Percentiles rank a stretch among this genome's conserved stretches.
Evolutionary conservation across 2,888 invertebrate genomes (phyloP).

Genomic region (Melinaea menophilus): DNA sequence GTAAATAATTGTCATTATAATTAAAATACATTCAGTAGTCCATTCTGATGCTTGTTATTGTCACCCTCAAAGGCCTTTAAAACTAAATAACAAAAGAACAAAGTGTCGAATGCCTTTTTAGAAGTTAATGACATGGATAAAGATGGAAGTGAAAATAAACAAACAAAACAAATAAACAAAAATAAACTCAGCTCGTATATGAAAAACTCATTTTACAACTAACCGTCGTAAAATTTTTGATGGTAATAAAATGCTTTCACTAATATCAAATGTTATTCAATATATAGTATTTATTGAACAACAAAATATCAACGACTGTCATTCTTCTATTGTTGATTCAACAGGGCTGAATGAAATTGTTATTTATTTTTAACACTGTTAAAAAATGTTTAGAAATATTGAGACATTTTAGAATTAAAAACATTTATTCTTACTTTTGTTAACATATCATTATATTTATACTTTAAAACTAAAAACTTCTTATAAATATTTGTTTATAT

Average conservation of each 20-base stretch:
- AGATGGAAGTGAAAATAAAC: slow-evolving; percentile 37
- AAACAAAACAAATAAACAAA: too few species aligned
- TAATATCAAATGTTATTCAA: not conserved
- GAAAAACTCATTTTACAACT: slow-evolving; percentile 19
- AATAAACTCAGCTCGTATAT: slow-evolving; percentile 32
- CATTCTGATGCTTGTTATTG: not conserved
- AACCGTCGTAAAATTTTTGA: slow-evolving; percentile 34
- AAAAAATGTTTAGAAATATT: too few species aligned
- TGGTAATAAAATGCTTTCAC: slow-evolving; percentile 25
- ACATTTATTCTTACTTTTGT: too few species aligned
- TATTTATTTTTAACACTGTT: too few species aligned
- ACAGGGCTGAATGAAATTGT: too few species aligned
- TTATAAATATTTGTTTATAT: too few species aligned
- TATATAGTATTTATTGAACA: not conserved
- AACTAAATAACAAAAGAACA: slow-evolving; percentile 19
- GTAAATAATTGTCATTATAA: too few species aligned
- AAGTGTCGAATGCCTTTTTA: slow-evolving; percentile 33
- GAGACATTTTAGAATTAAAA: too few species aligned
- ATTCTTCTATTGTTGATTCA: too few species aligned
- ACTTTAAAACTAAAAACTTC: too few species aligned
- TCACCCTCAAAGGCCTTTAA: slow-evolving; percentile 3
- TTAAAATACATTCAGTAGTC: too few species aligned
- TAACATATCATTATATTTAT: too few species aligned
- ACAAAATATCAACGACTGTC: not conserved
- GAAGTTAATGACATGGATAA: slow-evolving; percentile 40